These are phyloP conservation scores for Dynastes hyllus DNA, from an alignment of 2,888 invertebrate genomes.

Conservation along the genomic window DNA sequence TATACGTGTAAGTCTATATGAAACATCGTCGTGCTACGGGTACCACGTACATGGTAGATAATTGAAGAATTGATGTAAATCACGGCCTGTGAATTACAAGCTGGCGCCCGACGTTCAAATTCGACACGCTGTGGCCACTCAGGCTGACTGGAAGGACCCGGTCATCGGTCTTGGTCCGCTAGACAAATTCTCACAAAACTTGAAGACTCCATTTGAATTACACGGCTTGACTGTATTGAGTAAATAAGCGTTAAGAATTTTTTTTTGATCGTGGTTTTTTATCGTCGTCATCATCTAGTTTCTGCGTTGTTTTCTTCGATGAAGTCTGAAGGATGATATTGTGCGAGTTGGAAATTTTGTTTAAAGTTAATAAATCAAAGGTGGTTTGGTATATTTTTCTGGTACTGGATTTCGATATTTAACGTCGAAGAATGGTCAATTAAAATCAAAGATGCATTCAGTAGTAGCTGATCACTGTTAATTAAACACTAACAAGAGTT, in stretches of 20 bases:
- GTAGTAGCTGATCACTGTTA: no score
- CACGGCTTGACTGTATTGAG: constrained; percentile 6
- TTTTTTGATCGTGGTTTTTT: not conserved
- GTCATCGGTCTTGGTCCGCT: constrained; percentile 42
- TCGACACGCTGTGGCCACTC: constrained; percentile 44
- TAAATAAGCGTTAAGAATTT: not conserved
- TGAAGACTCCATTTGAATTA: constrained; percentile 49
- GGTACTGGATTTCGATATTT: no score
- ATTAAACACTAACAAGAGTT: no score
- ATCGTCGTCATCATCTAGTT: no score
- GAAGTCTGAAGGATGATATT: not conserved
- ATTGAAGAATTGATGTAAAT: constrained; percentile 46
- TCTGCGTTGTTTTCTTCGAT: not conserved
- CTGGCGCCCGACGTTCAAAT: constrained; percentile 50
- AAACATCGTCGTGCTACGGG: not conserved
- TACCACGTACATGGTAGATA: constrained; percentile 6
- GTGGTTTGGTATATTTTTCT: no score
- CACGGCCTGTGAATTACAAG: constrained; percentile 50
- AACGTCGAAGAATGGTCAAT: no score
- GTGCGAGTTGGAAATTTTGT: no score
- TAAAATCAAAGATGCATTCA: no score
- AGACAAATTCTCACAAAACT: constrained; percentile 50
- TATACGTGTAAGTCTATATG: no score
- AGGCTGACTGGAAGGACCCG: not conserved
- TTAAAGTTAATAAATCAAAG: no score